phyloP scores from a whole-genome alignment of 2,797 vertebrate genomes.

The Gallinago stenura region DNA sequence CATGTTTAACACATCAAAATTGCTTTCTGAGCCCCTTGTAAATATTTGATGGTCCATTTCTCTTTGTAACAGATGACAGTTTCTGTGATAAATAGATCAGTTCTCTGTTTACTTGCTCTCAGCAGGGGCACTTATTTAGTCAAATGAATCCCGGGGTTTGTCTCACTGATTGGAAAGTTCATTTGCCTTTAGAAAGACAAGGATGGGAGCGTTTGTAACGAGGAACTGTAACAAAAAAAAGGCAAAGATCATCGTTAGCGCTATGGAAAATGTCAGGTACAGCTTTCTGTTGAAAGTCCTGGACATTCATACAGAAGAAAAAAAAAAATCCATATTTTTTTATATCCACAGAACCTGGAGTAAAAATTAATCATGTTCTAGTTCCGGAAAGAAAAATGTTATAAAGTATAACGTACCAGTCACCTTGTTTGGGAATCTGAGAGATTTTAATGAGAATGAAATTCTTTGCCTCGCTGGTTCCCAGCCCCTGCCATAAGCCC shows the following conservation, averaged over 20 bases:
- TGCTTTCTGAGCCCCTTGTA: background rate
- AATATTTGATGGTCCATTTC: conserved; percentile 12
- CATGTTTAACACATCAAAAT: background rate
- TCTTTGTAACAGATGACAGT: background rate
- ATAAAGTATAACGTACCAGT: background rate
- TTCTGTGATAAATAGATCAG: background rate
- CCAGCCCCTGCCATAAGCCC: background rate
- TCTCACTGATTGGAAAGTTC: background rate
- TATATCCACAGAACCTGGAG: background rate
- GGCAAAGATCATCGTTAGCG: background rate
- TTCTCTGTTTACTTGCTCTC: background rate
- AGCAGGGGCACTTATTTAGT: background rate
- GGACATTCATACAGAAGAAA: background rate
- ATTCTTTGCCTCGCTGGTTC: background rate
- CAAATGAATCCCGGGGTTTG: background rate
- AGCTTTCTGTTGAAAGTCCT: background rate
- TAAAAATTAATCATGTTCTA: background rate
- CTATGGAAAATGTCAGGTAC: background rate
- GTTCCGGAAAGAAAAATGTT: background rate
- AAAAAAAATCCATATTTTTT: background rate
- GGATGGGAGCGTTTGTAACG: background rate
- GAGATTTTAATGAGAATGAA: background rate
- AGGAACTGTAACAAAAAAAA: background rate
- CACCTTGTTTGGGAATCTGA: background rate
- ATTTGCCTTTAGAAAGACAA: background rate